Evolutionary conservation across 2,797 vertebrate species (phyloP), one percentile per base, ranked within the genome.

Genomic region (Sebastes reedi): DNA sequence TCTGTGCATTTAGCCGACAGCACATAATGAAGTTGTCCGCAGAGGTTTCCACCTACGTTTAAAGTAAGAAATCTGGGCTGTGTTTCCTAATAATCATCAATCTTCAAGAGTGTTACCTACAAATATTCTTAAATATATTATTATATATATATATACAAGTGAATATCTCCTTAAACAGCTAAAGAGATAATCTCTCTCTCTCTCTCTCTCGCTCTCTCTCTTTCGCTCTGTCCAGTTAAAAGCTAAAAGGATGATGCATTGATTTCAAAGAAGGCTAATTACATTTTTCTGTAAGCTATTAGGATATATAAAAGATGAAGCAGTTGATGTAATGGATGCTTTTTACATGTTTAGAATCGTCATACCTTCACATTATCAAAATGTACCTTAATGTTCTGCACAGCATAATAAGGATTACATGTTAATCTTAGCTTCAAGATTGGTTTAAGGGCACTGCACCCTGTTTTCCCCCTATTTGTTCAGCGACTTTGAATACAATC

Each of bases 1-100:
- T 52, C 69, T 60, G 30, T 80, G 77, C 80, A 74, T 81, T 83
- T 76, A 65, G 46, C 67, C 54, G 56, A 16, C 56, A 42, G 36
- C 6, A 32, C 58, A n/a, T 46, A 59, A 79, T 84, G 36, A 76
- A 65, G 39, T 22, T 25, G 8, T 69, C 58, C 55, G 36, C 36
- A 75, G 50, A 85, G 32, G 29, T 73, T 81, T 84, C 52, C 52
- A 56, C 7, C 6, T 64, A 67, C 25, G 30, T 70, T 79, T 72
- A 67, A 74, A 80, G 5, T 20, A 36, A 50, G 13, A 22, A 32
- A 67, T 58, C 30, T n/a, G 5, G 20, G n/a, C 12, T 11, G 2
- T 75, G 20, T 73, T 72, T 68, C 18, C 34, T 66, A 20, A 65
- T 59, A 77, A n/a, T 72, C 4, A 75, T 75, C 25, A 18, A 2